Evolutionary conservation across 2,888 invertebrate genomes (phyloP).

Genomic region (Xestia ashworthii): DNA sequence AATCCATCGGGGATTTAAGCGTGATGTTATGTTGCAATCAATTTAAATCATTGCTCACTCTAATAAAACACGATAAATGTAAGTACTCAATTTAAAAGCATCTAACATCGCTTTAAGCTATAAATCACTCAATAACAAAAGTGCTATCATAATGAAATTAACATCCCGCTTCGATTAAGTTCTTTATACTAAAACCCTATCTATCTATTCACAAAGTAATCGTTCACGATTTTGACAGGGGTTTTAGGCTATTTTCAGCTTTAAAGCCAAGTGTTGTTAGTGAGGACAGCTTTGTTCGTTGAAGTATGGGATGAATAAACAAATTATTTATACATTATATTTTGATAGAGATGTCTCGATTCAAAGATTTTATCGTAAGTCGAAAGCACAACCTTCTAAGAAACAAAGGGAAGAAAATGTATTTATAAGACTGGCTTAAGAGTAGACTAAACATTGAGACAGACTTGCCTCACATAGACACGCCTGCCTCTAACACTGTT

Average conservation of each 20-base stretch:
- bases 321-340: neutral
- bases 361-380: neutral
- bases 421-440: too few species aligned
- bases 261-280: neutral
- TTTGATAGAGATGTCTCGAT: neutral
- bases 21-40: too few species aligned
- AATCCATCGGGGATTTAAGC: too few species aligned
- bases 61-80: too few species aligned
- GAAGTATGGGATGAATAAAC: neutral
- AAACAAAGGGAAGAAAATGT: too few species aligned
- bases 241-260: constrained; percentile 1
- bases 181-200: constrained; percentile 3
- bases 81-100: neutral
- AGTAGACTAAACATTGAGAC: too few species aligned
- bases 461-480: too few species aligned
- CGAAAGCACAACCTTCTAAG: neutral
- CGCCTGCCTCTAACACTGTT: too few species aligned
- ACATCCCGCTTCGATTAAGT: constrained; percentile 12
- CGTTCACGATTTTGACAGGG: constrained; percentile 31
- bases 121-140: constrained; percentile 24
- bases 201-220: constrained; percentile 17
- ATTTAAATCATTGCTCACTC: too few species aligned
- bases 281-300: neutral
- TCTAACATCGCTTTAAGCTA: neutral
- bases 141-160: constrained; percentile 7